phyloP scores from a whole-genome alignment of 2,888 invertebrate species.

The Aproaerema taeniolella region DNA sequence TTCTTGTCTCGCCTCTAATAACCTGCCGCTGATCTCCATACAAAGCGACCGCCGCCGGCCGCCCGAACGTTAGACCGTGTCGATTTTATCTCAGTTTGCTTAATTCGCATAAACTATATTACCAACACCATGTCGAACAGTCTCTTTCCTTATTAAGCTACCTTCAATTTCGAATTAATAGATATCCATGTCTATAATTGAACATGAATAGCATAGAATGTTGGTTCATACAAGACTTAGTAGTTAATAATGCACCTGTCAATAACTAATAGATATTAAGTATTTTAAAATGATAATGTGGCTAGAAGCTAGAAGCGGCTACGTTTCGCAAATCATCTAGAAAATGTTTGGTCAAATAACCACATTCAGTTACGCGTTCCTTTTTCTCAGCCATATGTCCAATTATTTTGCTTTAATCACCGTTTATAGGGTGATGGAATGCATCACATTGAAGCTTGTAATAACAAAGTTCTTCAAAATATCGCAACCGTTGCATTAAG shows the following conservation, averaged over 20 bases:
- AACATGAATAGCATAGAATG: too few relatives aligned
- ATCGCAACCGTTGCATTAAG: too few relatives aligned
- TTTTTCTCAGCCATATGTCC: neutral
- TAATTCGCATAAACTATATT: neutral
- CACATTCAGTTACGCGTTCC: neutral
- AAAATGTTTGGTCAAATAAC: conserved; percentile 1
- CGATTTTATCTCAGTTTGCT: conserved; percentile 1
- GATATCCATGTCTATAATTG: neutral
- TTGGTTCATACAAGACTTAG: too few relatives aligned
- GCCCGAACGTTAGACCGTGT: neutral
- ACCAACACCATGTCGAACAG: too few relatives aligned
- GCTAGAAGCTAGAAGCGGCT: conserved; percentile 2
- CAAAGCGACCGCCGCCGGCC: conserved; percentile 1
- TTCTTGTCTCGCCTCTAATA: neutral
- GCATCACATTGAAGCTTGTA: too few relatives aligned
- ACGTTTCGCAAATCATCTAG: conserved; percentile 5
- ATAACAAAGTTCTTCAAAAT: too few relatives aligned
- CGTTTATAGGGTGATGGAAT: neutral
- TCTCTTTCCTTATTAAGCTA: neutral
- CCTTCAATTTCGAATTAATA: neutral
- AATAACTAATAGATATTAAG: conserved; percentile 2
- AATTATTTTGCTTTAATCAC: conserved; percentile 1
- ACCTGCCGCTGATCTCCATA: conserved; percentile 7
- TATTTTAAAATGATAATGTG: neutral
- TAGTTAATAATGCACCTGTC: conserved; percentile 5